These are phyloP conservation scores for Verasper variegatus DNA, from an alignment of 2,113 vertebrate species.

Conservation along the genomic window DNA sequence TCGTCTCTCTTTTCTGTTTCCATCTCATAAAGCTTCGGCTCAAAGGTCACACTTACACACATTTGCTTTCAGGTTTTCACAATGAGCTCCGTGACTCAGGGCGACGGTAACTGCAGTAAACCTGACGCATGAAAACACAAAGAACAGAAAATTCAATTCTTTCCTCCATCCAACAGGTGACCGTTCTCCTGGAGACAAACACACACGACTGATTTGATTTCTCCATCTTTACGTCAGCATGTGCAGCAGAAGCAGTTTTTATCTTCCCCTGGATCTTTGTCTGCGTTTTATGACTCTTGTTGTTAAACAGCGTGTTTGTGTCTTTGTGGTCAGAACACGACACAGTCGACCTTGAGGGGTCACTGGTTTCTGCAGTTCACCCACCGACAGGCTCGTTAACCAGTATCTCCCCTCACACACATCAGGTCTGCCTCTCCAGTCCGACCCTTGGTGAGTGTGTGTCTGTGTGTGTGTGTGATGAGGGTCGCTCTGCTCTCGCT, in stretches of 20 bases:
- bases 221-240: not conserved
- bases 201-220: no score
- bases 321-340: not conserved
- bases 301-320: conserved; percentile 7
- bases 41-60: conserved; percentile 32
- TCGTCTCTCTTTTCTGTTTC: not conserved
- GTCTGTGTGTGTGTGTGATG: conserved; percentile 44
- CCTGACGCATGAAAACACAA: no score
- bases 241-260: not conserved
- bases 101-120: not conserved
- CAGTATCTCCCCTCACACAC: conserved; percentile 2
- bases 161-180: not conserved
- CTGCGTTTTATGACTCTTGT: conserved; percentile 11
- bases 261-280: not conserved
- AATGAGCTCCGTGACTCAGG: not conserved
- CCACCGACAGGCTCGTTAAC: not conserved
- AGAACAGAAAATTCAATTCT: no score
- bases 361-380: not conserved
- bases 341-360: not conserved
- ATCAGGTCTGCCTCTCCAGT: no score
- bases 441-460: conserved; percentile 39
- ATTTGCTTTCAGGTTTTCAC: not conserved
- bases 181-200: no score
- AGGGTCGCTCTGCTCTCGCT: conserved; percentile 68
- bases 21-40: conserved; percentile 16